These are phyloP conservation scores for Pharmacophagus antenor DNA, from an alignment of 2,888 invertebrate genomes.

Conservation along the genomic window DNA sequence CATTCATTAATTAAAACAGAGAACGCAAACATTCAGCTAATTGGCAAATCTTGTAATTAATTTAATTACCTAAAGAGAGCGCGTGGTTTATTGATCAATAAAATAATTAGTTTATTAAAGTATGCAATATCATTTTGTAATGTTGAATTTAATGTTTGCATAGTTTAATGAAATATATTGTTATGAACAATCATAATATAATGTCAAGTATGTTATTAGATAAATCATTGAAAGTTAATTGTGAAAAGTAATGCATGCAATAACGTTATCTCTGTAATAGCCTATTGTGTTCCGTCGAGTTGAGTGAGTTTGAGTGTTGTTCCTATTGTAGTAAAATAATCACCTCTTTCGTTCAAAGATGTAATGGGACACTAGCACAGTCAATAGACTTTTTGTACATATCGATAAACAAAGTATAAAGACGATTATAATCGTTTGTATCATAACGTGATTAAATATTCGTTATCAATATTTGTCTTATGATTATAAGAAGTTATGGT, in stretches of 20 bases:
- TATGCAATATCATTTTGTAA: neutral
- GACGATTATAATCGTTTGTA: neutral
- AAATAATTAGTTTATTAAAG: conserved; percentile 2
- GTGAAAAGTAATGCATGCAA: neutral
- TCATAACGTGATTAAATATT: neutral
- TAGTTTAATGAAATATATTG: neutral
- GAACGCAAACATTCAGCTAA: conserved; percentile 57
- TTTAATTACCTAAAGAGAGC: conserved; percentile 36
- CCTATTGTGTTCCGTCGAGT: neutral
- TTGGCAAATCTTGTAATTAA: conserved; percentile 76
- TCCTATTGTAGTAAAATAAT: neutral
- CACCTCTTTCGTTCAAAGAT: neutral
- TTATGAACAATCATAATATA: neutral
- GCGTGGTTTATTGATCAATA: conserved; percentile 25
- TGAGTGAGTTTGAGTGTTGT: neutral
- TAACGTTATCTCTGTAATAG: neutral
- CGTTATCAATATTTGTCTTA: neutral
- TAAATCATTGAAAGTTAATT: neutral
- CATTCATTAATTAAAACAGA: conserved; percentile 70
- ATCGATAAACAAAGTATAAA: neutral
- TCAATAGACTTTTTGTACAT: neutral
- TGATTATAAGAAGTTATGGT: neutral
- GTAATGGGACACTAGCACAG: neutral
- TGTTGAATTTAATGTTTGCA: neutral
- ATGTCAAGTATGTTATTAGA: neutral